These are phyloP conservation scores for Oreortyx pictus DNA, from an alignment of 2,797 vertebrate species.

Conservation along the genomic window DNA sequence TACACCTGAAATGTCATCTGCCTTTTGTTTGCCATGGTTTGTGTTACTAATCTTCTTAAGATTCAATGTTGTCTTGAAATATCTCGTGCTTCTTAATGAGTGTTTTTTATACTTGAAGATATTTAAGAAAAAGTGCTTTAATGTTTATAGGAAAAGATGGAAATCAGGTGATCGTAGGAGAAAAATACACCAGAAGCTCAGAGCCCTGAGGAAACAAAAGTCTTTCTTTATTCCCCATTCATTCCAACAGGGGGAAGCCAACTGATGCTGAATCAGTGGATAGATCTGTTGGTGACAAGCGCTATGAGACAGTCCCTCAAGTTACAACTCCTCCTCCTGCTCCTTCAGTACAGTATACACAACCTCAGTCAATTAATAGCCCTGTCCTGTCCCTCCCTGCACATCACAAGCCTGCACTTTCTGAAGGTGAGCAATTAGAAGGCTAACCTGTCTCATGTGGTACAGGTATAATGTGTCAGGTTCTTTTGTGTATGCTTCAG, in stretches of 20 bases:
- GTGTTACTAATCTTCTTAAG: slow-evolving; percentile 73
- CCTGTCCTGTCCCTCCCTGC: slow-evolving; percentile 82
- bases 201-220: not conserved
- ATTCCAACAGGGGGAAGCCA: slow-evolving; percentile 83
- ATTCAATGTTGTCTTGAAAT: slow-evolving; percentile 71
- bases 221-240: not conserved
- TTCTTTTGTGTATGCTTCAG: not conserved
- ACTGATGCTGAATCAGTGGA: slow-evolving; percentile 84
- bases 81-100: slow-evolving; percentile 65
- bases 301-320: slow-evolving; percentile 87
- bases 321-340: slow-evolving; percentile 85
- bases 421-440: slow-evolving; percentile 83
- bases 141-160: slow-evolving; percentile 43
- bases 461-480: rapidly evolving
- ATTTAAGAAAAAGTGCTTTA: slow-evolving; percentile 20
- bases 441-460: not conserved
- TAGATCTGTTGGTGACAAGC: slow-evolving; percentile 89
- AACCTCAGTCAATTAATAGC: slow-evolving; percentile 78
- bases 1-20: slow-evolving; percentile 78
- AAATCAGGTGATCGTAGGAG: slow-evolving; percentile 42
- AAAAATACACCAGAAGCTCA: not conserved
- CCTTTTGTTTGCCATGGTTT: slow-evolving; percentile 76
- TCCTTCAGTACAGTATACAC: slow-evolving; percentile 86
- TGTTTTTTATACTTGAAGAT: slow-evolving; percentile 59
- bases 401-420: slow-evolving; percentile 87